phyloP scores from a whole-genome alignment of 2,888 invertebrate species.

The Meiosimyza platycephala region DNA sequence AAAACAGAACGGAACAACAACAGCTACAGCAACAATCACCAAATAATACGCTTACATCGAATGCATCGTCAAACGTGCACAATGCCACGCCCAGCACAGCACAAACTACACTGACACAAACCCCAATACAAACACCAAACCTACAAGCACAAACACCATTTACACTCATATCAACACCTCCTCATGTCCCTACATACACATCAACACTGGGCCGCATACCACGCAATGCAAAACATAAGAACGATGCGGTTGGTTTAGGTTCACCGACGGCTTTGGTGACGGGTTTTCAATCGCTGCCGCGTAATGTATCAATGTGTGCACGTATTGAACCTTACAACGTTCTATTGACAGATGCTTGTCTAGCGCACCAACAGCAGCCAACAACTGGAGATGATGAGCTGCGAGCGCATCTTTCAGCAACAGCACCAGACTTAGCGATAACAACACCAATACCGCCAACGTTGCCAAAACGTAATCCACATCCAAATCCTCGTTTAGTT shows the following conservation, averaged over 20 bases:
- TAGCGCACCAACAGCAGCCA: neutral
- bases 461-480: constrained; percentile 42
- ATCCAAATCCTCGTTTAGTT: constrained; percentile 22
- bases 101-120: constrained; percentile 44
- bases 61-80: constrained; percentile 27
- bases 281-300: constrained; percentile 31
- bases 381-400: too few relatives aligned
- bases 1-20: neutral
- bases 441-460: constrained; percentile 34
- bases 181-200: constrained; percentile 33
- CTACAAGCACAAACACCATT: constrained; percentile 29
- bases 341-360: constrained; percentile 43
- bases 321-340: constrained; percentile 46
- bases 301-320: constrained; percentile 14
- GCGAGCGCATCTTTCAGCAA: neutral
- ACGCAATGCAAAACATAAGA: constrained; percentile 14
- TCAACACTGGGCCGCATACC: constrained; percentile 43
- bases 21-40: constrained; percentile 16
- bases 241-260: neutral
- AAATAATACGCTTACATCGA: constrained; percentile 12
- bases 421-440: neutral
- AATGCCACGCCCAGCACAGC: constrained; percentile 44
- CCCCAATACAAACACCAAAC: constrained; percentile 22
- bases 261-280: neutral
- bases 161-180: constrained; percentile 15